Conservation (phyloP, 2,888 invertebrate species). For the Machimus rusticus region DNA sequence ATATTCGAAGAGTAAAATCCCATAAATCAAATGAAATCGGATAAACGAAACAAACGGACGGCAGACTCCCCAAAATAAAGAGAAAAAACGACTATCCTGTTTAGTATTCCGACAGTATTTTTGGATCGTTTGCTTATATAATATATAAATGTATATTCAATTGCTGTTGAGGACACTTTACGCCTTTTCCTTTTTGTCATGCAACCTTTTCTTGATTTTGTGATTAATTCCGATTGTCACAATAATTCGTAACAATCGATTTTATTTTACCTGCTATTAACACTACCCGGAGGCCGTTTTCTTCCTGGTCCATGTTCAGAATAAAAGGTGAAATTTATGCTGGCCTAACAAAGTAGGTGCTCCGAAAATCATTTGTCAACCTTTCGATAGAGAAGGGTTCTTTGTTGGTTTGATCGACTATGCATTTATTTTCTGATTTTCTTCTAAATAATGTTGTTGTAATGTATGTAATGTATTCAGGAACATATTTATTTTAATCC, state of each 20-base stretch:
- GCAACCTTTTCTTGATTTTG: neutral
- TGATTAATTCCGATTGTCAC: neutral
- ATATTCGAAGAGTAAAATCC: neutral
- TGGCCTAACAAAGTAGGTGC: neutral
- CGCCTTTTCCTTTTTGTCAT: neutral
- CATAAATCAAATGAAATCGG: neutral
- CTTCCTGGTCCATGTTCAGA: neutral
- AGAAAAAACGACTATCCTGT: neutral
- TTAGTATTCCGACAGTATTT: neutral
- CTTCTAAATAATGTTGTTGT: neutral
- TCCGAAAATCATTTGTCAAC: neutral
- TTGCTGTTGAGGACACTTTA: neutral
- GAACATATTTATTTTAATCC: neutral
- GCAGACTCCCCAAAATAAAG: neutral
- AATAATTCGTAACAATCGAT: neutral
- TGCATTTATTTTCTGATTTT: neutral
- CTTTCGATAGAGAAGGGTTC: neutral
- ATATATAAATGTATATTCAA: neutral
- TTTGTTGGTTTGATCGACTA: neutral
- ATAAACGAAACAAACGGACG: neutral
- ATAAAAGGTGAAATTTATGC: neutral
- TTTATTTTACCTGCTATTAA: neutral
- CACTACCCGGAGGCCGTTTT: neutral
- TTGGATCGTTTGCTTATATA: neutral
- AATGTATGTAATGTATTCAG: neutral